Evolutionary conservation across 1,140 invertebrate species (phyloP).

Genomic region (Drosophila bifasciata): DNA sequence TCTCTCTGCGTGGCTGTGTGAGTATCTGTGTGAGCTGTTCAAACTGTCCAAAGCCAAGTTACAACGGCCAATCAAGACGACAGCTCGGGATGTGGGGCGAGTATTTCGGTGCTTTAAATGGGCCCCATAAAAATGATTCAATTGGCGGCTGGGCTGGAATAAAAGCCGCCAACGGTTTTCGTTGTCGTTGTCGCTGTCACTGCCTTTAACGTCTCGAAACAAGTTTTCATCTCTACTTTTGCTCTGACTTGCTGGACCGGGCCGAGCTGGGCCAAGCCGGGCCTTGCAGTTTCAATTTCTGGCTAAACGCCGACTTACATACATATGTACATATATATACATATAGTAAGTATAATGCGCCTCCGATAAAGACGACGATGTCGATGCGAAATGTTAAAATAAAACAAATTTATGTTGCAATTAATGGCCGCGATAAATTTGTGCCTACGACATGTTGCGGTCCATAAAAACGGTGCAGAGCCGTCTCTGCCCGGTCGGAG

Average conservation of each 20-base stretch:
- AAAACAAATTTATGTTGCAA: slow-evolving; percentile 83
- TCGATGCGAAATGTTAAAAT: slow-evolving; percentile 80
- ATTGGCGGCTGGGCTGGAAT: slow-evolving; percentile 73
- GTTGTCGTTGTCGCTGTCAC: slow-evolving; percentile 37
- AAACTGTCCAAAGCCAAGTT: slow-evolving; percentile 45
- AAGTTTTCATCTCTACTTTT: slow-evolving; percentile 43
- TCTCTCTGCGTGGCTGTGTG: slow-evolving; percentile 4
- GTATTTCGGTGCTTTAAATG: slow-evolving; percentile 69
- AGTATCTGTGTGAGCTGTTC: slow-evolving; percentile 21
- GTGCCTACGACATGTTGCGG: slow-evolving; percentile 71
- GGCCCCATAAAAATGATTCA: slow-evolving; percentile 78
- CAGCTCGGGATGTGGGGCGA: slow-evolving; percentile 71
- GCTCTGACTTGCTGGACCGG: too few species aligned
- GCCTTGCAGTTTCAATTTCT: slow-evolving; percentile 52
- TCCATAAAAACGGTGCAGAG: slow-evolving; percentile 54
- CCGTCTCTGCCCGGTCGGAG: not conserved
- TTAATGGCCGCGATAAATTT: slow-evolving; percentile 75
- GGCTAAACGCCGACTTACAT: slow-evolving; percentile 71
- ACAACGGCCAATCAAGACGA: slow-evolving; percentile 67
- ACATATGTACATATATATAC: too few species aligned
- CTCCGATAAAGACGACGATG: slow-evolving; percentile 57
- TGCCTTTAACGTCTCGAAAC: slow-evolving; percentile 45
- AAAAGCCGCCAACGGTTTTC: slow-evolving; percentile 66
- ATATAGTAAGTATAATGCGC: slow-evolving; percentile 75
- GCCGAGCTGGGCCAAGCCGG: slow-evolving; percentile 1